Evolutionary conservation across 2,888 invertebrate genomes (phyloP).

Genomic region (Ichneumoninae sp.): DNA sequence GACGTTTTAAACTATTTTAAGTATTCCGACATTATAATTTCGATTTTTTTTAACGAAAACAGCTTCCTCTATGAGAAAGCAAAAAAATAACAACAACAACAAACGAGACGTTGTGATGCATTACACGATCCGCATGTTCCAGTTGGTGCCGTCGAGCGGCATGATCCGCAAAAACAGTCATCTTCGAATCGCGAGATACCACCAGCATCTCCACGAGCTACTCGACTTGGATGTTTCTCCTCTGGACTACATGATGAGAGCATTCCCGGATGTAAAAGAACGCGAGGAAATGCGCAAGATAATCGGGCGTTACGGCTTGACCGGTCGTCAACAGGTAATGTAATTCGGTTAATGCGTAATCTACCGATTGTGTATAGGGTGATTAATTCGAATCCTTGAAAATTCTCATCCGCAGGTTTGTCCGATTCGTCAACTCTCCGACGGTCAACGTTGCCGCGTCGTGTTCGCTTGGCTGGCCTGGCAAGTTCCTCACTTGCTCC

Average conservation of each 20-base stretch:
- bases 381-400: not conserved
- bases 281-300: conserved; percentile 99
- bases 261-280: conserved; percentile 98
- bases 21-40: no score
- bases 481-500: conserved; percentile 97
- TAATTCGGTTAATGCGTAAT: not conserved
- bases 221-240: conserved; percentile 97
- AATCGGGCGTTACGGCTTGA: conserved; percentile 98
- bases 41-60: no score
- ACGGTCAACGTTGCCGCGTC: conserved; percentile 99
- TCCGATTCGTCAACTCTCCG: conserved; percentile 97
- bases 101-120: not conserved
- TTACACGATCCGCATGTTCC: conserved; percentile 66
- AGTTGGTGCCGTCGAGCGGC: conserved; percentile 96
- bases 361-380: not conserved
- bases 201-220: conserved; percentile 98
- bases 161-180: conserved; percentile 99
- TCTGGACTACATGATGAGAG: conserved; percentile 98
- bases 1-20: no score
- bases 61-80: no score
- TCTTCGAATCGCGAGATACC: conserved; percentile 98
- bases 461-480: conserved; percentile 99
- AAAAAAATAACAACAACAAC: not conserved
- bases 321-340: conserved; percentile 96
- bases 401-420: conserved; percentile 88